Evolutionary conservation across 2,113 vertebrate species (phyloP).

Genomic region (Bubalus kerabau): DNA sequence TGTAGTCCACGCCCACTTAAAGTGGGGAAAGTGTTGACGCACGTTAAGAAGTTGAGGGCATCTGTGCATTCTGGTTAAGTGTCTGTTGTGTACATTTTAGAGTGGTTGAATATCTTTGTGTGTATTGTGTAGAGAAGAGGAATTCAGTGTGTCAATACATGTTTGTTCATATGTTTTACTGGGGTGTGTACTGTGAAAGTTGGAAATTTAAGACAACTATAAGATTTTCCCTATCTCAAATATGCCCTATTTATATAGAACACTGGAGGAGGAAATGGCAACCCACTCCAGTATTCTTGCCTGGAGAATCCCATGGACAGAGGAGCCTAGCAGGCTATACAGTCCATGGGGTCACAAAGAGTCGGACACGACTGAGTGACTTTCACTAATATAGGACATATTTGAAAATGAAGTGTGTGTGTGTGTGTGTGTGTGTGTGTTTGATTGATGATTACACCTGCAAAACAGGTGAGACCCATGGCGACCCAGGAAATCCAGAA

Average conservation of each 20-base stretch:
- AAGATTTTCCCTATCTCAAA: not conserved
- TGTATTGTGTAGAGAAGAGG: not conserved
- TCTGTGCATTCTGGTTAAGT: not conserved
- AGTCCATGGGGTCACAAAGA: not conserved
- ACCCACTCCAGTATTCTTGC: not conserved
- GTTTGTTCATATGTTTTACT: not conserved
- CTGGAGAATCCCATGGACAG: not conserved
- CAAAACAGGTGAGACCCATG: not conserved
- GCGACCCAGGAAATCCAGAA: not conserved
- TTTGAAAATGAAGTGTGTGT: not conserved
- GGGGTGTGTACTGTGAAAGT: rapidly evolving
- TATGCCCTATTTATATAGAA: not conserved
- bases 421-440: not conserved
- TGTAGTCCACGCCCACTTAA: not conserved
- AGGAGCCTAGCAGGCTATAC: not conserved
- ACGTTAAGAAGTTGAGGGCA: not conserved
- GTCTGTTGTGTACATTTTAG: not conserved
- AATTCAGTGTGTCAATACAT: not conserved
- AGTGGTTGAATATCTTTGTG: not conserved
- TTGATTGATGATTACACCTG: not conserved
- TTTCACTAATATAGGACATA: not conserved
- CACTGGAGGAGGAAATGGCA: not conserved
- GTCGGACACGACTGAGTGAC: rapidly evolving
- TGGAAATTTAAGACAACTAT: not conserved
- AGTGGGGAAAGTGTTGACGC: not conserved